A percentile compares a stretch with the other conserved stretches of the same genome.
phyloP scores from a whole-genome alignment of 2,797 vertebrate genomes.

The Sphenodon punctatus region DNA sequence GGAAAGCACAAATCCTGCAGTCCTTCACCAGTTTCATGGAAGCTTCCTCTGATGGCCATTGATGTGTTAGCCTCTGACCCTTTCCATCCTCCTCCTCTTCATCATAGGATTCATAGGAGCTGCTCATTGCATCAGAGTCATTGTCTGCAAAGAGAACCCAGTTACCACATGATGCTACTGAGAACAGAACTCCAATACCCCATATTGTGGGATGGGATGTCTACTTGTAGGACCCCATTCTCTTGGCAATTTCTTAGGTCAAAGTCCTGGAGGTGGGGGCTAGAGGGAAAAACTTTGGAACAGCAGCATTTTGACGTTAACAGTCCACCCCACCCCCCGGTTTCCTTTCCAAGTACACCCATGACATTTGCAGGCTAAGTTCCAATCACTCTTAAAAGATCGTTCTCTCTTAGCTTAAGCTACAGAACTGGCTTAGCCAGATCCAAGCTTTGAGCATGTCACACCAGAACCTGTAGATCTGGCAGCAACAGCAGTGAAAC shows the following conservation, averaged over 20 bases:
- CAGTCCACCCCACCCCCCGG: background rate
- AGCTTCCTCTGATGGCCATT: slow-evolving; percentile 89
- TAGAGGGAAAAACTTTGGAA: background rate
- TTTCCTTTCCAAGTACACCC: slow-evolving; percentile 8
- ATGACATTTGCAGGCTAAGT: fast-evolving
- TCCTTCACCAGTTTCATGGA: slow-evolving; percentile 88
- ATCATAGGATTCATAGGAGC: slow-evolving; percentile 97
- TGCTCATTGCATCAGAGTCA: slow-evolving; percentile 96
- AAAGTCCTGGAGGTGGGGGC: fast-evolving
- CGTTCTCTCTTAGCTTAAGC: background rate
- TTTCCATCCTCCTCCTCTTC: slow-evolving; percentile 96
- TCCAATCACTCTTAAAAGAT: background rate
- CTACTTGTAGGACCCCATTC: background rate
- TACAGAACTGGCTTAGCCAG: background rate
- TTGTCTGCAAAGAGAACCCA: slow-evolving; percentile 80
- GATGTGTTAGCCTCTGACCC: slow-evolving; percentile 80
- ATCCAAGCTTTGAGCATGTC: background rate
- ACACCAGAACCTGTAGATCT: background rate
- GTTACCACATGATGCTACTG: background rate
- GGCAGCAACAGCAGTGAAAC: too few species aligned
- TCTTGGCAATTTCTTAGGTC: background rate
- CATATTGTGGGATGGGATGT: background rate
- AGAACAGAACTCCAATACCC: background rate
- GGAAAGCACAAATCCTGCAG: slow-evolving; percentile 93
- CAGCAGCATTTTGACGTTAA: background rate